Conservation (phyloP, 2,888 invertebrate species). For the Diaprepes abbreviatus region DNA sequence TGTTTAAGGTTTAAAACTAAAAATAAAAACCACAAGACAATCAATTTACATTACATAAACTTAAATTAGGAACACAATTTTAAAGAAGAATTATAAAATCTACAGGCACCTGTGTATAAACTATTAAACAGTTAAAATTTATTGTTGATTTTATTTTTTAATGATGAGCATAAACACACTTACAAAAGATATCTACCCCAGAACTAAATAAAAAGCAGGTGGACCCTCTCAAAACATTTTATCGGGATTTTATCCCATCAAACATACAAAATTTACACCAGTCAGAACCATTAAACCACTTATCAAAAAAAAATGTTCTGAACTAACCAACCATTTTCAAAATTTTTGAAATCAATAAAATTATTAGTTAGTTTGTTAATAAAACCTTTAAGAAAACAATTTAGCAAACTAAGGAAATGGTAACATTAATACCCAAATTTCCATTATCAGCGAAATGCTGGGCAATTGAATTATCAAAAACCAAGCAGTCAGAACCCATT, state of each 20-base stretch:
- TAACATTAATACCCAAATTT: slow-evolving; percentile 99
- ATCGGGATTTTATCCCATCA: neutral
- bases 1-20: no score
- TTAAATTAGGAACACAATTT: neutral
- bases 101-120: slow-evolving; percentile 1
- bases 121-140: neutral
- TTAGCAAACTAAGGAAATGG: slow-evolving; percentile 90
- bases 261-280: slow-evolving; percentile 14
- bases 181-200: slow-evolving; percentile 1
- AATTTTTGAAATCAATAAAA: neutral
- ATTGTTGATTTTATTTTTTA: no score
- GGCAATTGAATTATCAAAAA: slow-evolving; percentile 98
- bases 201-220: neutral
- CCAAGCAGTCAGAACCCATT: slow-evolving; percentile 97
- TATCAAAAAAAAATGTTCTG: slow-evolving; percentile 9
- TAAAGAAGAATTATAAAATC: neutral
- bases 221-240: neutral
- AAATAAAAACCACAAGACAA: no score
- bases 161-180: no score
- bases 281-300: neutral
- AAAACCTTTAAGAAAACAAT: slow-evolving; percentile 29
- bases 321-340: slow-evolving; percentile 14
- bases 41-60: no score
- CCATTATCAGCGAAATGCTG: slow-evolving; percentile 99
- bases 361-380: neutral